Percentiles rank a stretch among this genome's conserved stretches.
These are phyloP conservation scores for Phyllotreta cruciferae DNA, from an alignment of 2,888 invertebrate species.

Conservation along the genomic window DNA sequence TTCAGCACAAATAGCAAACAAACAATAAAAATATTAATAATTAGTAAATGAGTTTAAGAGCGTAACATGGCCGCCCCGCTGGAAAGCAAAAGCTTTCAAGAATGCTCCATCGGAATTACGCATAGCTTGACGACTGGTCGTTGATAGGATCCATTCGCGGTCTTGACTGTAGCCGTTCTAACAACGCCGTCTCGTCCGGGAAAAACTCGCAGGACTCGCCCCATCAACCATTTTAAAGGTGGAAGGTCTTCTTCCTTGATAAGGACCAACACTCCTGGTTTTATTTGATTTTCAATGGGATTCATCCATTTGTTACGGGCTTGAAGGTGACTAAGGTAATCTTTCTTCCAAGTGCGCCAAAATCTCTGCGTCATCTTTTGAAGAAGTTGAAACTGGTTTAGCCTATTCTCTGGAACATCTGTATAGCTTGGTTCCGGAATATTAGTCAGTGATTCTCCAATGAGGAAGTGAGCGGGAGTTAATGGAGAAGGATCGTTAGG, in stretches of 20 bases:
- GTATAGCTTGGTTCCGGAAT: conserved; percentile 34
- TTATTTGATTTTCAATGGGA: neutral
- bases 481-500: conserved; percentile 42
- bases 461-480: conserved; percentile 47
- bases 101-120: neutral
- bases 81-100: neutral
- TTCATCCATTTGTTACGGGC: conserved; percentile 23
- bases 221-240: conserved; percentile 22
- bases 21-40: too few relatives aligned
- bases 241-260: conserved; percentile 22
- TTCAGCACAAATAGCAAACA: too few relatives aligned
- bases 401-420: conserved; percentile 27
- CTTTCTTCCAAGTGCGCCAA: conserved; percentile 40
- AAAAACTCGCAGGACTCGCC: conserved; percentile 13
- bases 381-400: conserved; percentile 41
- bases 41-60: too few relatives aligned
- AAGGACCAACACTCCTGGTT: conserved; percentile 11
- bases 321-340: conserved; percentile 44
- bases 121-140: conserved; percentile 9
- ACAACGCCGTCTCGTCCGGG: conserved; percentile 17
- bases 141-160: conserved; percentile 2
- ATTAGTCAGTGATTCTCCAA: conserved; percentile 40
- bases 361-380: conserved; percentile 42
- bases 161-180: conserved; percentile 7
- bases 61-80: neutral